A percentile compares a stretch with the other conserved stretches of the same genome.
phyloP scores from a whole-genome alignment of 2,888 invertebrate genomes.

The Pollenia griseotomentosa region DNA sequence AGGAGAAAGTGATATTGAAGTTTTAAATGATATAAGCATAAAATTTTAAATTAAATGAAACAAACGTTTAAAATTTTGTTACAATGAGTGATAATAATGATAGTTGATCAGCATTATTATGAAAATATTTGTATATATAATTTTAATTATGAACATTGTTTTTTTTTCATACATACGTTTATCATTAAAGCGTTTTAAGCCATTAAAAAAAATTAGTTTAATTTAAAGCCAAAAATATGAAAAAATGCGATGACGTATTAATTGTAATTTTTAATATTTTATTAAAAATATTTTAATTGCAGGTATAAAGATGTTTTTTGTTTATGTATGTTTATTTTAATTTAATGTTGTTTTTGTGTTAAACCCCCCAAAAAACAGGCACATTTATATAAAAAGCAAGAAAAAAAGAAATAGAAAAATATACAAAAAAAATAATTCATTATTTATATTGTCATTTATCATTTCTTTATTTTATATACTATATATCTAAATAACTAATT shows the following conservation, averaged over 20 bases:
- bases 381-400: conserved; percentile 82
- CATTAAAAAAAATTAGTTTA: conserved; percentile 60
- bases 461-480: conserved; percentile 64
- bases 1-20: conserved; percentile 9
- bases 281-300: conserved; percentile 53
- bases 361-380: conserved; percentile 82
- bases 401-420: conserved; percentile 84
- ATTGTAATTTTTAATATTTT: conserved; percentile 18
- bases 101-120: conserved; percentile 53
- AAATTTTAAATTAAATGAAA: conserved; percentile 22
- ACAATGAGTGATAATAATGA: conserved; percentile 49
- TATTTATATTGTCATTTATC: conserved; percentile 79
- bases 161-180: conserved; percentile 33
- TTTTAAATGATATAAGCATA: conserved; percentile 37
- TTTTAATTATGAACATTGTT: conserved; percentile 36
- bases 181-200: conserved; percentile 60
- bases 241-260: conserved; percentile 63
- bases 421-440: conserved; percentile 81
- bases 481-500: conserved; percentile 55
- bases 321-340: conserved; percentile 63
- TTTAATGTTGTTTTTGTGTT: conserved; percentile 77
- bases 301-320: conserved; percentile 61
- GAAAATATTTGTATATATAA: conserved; percentile 48
- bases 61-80: conserved; percentile 29
- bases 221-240: conserved; percentile 64